Conservation (phyloP, 2,797 vertebrate species). For the Falco naumanni region DNA sequence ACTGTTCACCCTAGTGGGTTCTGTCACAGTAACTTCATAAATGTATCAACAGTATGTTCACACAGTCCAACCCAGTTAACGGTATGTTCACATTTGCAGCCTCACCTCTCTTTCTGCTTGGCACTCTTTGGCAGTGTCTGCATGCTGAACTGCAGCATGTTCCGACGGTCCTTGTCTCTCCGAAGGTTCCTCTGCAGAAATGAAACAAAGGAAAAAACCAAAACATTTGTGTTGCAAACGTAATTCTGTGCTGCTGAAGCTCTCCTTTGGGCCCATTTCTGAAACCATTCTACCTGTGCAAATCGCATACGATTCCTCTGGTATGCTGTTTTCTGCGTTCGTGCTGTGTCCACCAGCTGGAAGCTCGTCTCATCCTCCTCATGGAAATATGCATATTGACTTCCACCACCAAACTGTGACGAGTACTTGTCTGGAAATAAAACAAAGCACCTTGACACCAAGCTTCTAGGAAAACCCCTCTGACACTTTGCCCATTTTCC, state of each 20-base stretch:
- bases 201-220: neutral
- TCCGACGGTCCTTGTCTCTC: constrained; percentile 95
- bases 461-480: neutral
- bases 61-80: neutral
- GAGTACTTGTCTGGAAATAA: constrained; percentile 92
- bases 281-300: constrained; percentile 84
- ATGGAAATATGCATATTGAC: constrained; percentile 97
- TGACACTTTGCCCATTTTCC: neutral
- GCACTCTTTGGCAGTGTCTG: constrained; percentile 97
- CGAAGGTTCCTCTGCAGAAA: constrained; percentile 90
- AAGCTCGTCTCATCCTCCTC: constrained; percentile 98
- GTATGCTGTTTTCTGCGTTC: constrained; percentile 96
- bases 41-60: neutral
- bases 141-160: constrained; percentile 96
- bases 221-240: neutral
- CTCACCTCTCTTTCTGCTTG: constrained; percentile 98
- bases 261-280: neutral
- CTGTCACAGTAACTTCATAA: neutral
- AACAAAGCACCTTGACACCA: neutral
- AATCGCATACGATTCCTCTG: constrained; percentile 98
- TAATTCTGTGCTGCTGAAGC: rapidly evolving
- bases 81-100: rapidly evolving
- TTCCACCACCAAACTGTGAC: constrained; percentile 96
- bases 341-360: constrained; percentile 96
- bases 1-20: neutral